Evolutionary conservation across 2,888 invertebrate genomes (phyloP).

Genomic region (Pimpla rufipes): DNA sequence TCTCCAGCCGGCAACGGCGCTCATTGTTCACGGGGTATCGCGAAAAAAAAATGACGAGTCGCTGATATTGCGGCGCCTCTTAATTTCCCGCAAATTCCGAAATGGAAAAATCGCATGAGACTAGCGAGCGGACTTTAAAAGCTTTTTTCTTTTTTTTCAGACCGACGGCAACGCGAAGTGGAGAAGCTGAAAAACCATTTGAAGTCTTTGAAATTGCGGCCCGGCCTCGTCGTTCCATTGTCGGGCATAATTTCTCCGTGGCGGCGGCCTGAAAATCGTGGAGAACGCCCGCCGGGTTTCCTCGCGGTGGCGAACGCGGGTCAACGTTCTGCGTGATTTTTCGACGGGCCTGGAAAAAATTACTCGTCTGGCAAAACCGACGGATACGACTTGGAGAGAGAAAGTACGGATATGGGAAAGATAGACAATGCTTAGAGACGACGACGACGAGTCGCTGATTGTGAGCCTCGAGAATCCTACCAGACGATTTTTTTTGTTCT

Average conservation of each 20-base stretch:
- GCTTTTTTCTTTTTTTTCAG: background rate
- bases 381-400: background rate
- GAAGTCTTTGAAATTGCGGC: conserved; percentile 23
- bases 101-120: background rate
- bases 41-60: background rate
- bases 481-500: conserved; percentile 29
- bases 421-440: conserved; percentile 28
- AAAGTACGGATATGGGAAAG: conserved; percentile 27
- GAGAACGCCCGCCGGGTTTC: conserved; percentile 16
- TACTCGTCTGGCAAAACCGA: conserved; percentile 46
- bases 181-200: conserved; percentile 12
- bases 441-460: conserved; percentile 18
- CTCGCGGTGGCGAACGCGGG: conserved; percentile 4
- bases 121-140: background rate
- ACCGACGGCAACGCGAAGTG: background rate
- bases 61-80: conserved; percentile 9
- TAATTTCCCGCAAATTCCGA: background rate
- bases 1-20: conserved; percentile 5
- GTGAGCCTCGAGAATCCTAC: background rate
- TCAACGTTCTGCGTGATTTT: conserved; percentile 59
- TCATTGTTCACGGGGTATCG: conserved; percentile 6
- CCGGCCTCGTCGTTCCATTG: conserved; percentile 35
- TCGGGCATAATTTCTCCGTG: conserved; percentile 1
- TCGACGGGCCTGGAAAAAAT: conserved; percentile 42
- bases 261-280: conserved; percentile 41